phyloP scores from a whole-genome alignment of 2,888 invertebrate species.

The Notodonta ziczac region DNA sequence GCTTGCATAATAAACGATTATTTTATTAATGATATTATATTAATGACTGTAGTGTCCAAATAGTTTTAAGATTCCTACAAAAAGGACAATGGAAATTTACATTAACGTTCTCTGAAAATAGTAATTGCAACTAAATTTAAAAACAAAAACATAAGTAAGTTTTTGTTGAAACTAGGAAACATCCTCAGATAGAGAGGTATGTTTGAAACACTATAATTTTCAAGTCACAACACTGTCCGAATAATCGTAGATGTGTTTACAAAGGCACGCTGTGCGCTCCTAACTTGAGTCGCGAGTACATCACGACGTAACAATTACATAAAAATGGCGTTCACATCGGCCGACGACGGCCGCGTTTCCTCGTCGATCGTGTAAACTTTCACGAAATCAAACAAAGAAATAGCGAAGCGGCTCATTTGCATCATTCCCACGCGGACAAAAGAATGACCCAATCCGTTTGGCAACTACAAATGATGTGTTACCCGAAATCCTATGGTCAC shows the following conservation, averaged over 20 bases:
- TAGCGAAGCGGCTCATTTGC: constrained; percentile 82
- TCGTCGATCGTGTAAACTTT: constrained; percentile 84
- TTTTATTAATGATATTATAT: not conserved
- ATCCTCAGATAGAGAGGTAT: too few relatives aligned
- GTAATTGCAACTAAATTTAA: too few relatives aligned
- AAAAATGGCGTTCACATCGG: constrained; percentile 83
- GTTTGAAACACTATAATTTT: too few relatives aligned
- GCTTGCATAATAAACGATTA: too few relatives aligned
- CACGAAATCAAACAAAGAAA: constrained; percentile 85
- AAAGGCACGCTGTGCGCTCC: constrained; percentile 39
- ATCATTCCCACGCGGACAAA: constrained; percentile 84
- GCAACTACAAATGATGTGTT: constrained; percentile 79
- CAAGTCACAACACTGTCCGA: too few relatives aligned
- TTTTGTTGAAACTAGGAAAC: too few relatives aligned
- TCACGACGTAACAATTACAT: constrained; percentile 83
- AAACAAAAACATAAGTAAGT: too few relatives aligned
- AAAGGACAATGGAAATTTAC: too few relatives aligned
- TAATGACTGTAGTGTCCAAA: not conserved
- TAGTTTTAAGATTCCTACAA: too few relatives aligned
- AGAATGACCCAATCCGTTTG: constrained; percentile 82
- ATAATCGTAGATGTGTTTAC: too few relatives aligned
- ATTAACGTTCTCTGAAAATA: too few relatives aligned
- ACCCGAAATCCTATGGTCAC: constrained; percentile 78
- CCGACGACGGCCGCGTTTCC: constrained; percentile 78
- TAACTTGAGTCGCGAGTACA: constrained; percentile 50